Conservation (phyloP, 2,888 invertebrate species). For the Drosophila kuntzei region DNA sequence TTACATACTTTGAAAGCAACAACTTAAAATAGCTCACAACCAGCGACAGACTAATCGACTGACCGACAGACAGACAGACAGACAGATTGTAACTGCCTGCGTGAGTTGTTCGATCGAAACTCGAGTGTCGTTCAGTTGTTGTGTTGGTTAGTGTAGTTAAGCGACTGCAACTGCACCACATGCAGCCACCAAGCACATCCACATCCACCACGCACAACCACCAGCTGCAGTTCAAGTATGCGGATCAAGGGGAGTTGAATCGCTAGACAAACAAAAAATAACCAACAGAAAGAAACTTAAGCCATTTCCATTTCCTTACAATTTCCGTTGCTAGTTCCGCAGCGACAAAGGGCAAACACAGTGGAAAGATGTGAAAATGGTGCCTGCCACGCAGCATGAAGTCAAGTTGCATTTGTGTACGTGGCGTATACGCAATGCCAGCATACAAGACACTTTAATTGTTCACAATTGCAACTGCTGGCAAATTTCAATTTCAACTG, state of each 20-base stretch:
- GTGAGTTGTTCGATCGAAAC: slow-evolving; percentile 19
- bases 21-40: slow-evolving; percentile 62
- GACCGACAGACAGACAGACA: slow-evolving; percentile 24
- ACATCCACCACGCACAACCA: slow-evolving; percentile 9
- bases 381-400: slow-evolving; percentile 9
- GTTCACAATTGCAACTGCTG: slow-evolving; percentile 1
- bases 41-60: slow-evolving; percentile 14
- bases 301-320: slow-evolving; percentile 74
- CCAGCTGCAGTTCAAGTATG: neutral
- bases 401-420: slow-evolving; percentile 16
- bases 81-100: slow-evolving; percentile 18
- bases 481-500: slow-evolving; percentile 18
- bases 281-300: slow-evolving; percentile 47
- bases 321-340: slow-evolving; percentile 66
- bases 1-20: slow-evolving; percentile 54
- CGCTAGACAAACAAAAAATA: slow-evolving; percentile 11
- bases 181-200: slow-evolving; percentile 1
- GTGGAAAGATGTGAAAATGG: neutral
- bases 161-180: slow-evolving; percentile 31
- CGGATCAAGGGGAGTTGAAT: neutral
- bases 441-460: slow-evolving; percentile 12
- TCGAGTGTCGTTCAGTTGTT: slow-evolving; percentile 15
- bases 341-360: slow-evolving; percentile 1
- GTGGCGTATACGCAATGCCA: slow-evolving; percentile 35
- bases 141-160: slow-evolving; percentile 30